Conservation (phyloP, 2,797 vertebrate genomes). For the Dryobates pubescens region DNA sequence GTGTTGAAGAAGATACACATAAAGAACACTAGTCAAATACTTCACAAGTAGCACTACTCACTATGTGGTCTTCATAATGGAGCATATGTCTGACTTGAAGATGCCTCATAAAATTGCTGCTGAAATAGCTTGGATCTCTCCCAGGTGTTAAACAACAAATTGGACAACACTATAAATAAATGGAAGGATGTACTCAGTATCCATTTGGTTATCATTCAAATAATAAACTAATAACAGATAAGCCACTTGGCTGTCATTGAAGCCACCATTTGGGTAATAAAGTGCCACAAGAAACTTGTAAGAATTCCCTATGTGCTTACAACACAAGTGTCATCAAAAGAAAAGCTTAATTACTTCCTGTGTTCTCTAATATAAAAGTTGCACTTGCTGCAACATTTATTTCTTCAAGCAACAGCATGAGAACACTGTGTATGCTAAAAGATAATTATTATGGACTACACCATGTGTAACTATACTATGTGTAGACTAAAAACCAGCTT, state of each 20-base stretch:
- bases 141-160: conserved; percentile 67
- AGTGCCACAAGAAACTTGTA: neutral
- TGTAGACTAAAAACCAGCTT: neutral
- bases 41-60: conserved; percentile 51
- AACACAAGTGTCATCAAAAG: neutral
- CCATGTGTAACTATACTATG: neutral
- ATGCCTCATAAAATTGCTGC: conserved; percentile 71
- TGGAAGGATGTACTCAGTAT: neutral
- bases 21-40: neutral
- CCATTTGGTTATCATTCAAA: neutral
- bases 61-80: conserved; percentile 69
- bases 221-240: neutral
- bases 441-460: neutral
- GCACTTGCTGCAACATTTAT: neutral
- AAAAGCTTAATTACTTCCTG: neutral
- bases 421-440: neutral
- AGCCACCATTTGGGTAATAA: neutral
- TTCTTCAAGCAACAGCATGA: neutral
- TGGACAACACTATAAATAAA: conserved; percentile 67
- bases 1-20: neutral
- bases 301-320: neutral
- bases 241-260: neutral
- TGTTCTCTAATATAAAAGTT: neutral
- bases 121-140: conserved; percentile 55
- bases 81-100: conserved; percentile 63